Conservation (phyloP, 2,797 vertebrate species). For the Parotocinclus haroldoi region DNA sequence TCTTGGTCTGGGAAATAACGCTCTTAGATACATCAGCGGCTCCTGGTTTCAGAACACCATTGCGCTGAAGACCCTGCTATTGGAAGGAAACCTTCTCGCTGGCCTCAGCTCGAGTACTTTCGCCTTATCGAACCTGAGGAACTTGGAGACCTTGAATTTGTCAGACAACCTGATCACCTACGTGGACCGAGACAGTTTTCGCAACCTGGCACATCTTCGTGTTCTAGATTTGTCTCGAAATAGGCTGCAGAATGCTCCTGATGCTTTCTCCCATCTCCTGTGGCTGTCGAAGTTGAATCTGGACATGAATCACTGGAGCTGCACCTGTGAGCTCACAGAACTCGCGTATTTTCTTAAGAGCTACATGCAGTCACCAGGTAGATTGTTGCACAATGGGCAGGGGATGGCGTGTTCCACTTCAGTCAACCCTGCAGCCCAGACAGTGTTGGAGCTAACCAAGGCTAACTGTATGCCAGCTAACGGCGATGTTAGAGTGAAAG, state of each 20-base stretch:
- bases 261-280: conserved; percentile 71
- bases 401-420: conserved; percentile 65
- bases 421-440: conserved; percentile 55
- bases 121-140: conserved; percentile 55
- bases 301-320: conserved; percentile 76
- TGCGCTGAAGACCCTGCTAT: conserved; percentile 64
- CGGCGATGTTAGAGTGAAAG: conserved; percentile 64
- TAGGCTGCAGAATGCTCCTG: conserved; percentile 59
- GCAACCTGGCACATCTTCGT: conserved; percentile 59
- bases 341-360: conserved; percentile 66
- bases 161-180: conserved; percentile 74
- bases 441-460: conserved; percentile 69
- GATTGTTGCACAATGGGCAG: conserved; percentile 62
- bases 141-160: conserved; percentile 74
- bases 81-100: conserved; percentile 75
- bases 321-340: conserved; percentile 71
- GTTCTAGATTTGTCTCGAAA: conserved; percentile 78
- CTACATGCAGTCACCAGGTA: conserved; percentile 65
- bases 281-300: conserved; percentile 72
- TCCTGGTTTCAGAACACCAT: conserved; percentile 67
- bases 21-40: conserved; percentile 56
- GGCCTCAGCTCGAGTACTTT: conserved; percentile 67
- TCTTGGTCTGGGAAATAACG: conserved; percentile 73
- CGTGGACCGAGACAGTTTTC: conserved; percentile 66
- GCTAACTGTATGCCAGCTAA: conserved; percentile 70